Percentiles rank a stretch among this genome's conserved stretches.
phyloP scores from a whole-genome alignment of 2,113 vertebrate genomes.

The Hydropotes inermis region DNA sequence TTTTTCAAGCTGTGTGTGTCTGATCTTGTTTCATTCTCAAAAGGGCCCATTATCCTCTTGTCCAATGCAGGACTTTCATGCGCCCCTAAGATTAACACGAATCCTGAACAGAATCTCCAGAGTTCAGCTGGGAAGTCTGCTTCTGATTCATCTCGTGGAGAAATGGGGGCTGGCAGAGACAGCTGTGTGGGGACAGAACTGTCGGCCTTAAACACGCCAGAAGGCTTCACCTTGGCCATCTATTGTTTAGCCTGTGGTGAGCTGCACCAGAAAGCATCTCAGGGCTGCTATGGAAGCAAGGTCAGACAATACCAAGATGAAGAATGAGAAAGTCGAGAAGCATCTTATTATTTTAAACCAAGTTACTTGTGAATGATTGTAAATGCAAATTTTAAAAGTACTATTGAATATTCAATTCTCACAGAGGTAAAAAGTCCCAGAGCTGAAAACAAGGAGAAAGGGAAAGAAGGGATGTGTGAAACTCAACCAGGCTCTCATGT shows the following conservation, averaged over 20 bases:
- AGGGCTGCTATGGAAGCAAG: constrained; percentile 80
- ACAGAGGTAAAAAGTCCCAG: constrained; percentile 22
- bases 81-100: constrained; percentile 52
- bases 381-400: background rate
- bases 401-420: background rate
- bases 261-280: constrained; percentile 54
- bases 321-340: background rate
- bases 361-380: background rate
- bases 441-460: background rate
- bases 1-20: background rate
- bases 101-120: constrained; percentile 60
- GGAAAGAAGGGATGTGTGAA: background rate
- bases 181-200: constrained; percentile 67
- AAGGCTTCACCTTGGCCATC: constrained; percentile 76
- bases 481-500: background rate
- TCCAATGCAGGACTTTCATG: background rate
- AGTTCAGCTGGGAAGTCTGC: constrained; percentile 62
- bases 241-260: constrained; percentile 79
- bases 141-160: constrained; percentile 67
- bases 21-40: background rate
- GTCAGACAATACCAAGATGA: constrained; percentile 72
- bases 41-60: background rate
- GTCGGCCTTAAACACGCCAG: constrained; percentile 68
- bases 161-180: constrained; percentile 71
- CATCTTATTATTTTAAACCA: background rate